Evolutionary conservation across 2,888 invertebrate genomes (phyloP), one percentile per base, ranked within the genome.

Genomic region (Eristalis intricaria): DNA sequence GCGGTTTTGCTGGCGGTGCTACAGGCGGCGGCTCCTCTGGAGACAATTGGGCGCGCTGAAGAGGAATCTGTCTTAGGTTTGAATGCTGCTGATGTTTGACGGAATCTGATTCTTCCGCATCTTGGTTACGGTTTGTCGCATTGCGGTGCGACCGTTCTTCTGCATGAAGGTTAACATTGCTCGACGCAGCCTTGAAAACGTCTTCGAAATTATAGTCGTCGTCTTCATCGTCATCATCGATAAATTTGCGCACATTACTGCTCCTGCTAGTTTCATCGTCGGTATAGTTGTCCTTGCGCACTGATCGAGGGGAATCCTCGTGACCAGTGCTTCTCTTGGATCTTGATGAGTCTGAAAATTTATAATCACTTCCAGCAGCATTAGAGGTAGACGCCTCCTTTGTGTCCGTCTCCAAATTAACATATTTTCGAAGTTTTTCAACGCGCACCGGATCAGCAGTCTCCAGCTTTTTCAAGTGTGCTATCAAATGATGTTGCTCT

Each of bases 191-290:
- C 91, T 96, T 95, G 89, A 96, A 96, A 61, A 97, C 96, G 91
- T 97, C 97, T 89, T 97, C 97, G 88, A 96, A 96, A n/a, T 96
- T 95, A 90, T 97, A 97, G 90, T 97, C 97, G 90, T 97, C 97
- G 81, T 96, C 96, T 79, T 96, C 96, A 89, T 95, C 95, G 0
- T 96, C 95, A n/a, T 95, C 94, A 81, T 95, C 94, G 32, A 95
- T 91, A 71, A 94, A 93, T 65, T 92, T 92, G 40, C 91, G 90
- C 4, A 89, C 80, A 58, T 89, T 91, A 56, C 89, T 74, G 19
- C 83, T 79, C 2, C 85, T 88, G 29, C 22, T 80, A 13, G 89
- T 86, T 40, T 89, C 90, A 38, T 90, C 90, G 69, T 90, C 90
- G 26, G 90, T 89, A 63, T 89, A 89, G 10, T 71, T 81, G 61